Conservation (phyloP, 2,888 invertebrate species). For the Microchrysa polita region DNA sequence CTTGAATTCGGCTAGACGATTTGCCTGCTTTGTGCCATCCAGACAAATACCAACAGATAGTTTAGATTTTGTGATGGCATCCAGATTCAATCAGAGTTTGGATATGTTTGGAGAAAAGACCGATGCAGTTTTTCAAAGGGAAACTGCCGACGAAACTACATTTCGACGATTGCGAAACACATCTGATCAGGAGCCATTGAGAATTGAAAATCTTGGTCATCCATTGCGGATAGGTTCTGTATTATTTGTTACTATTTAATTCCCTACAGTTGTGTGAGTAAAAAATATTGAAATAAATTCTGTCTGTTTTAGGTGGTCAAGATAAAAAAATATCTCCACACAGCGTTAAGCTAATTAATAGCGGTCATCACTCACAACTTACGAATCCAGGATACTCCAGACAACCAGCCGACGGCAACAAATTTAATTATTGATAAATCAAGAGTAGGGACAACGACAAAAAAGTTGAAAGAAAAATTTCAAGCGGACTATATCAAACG, state of each 20-base stretch:
- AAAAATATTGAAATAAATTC: too few species aligned
- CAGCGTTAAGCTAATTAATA: conserved; percentile 81
- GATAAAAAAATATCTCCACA: conserved; percentile 73
- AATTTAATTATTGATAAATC: conserved; percentile 72
- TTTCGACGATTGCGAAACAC: conserved; percentile 77
- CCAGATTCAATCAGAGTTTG: conserved; percentile 74
- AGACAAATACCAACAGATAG: conserved; percentile 70
- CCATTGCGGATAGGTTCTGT: conserved; percentile 63
- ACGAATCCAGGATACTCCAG: conserved; percentile 84
- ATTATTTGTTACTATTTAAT: not conserved
- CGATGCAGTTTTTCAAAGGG: conserved; percentile 74
- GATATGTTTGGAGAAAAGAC: conserved; percentile 73
- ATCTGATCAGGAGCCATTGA: conserved; percentile 57
- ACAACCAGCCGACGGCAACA: conserved; percentile 78
- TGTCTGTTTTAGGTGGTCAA: conserved; percentile 67
- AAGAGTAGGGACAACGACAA: too few species aligned
- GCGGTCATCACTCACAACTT: conserved; percentile 81
- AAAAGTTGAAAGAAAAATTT: too few species aligned
- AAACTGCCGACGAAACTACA: conserved; percentile 72
- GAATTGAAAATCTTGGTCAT: conserved; percentile 62
- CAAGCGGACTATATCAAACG: too few species aligned
- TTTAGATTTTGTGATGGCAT: conserved; percentile 73
- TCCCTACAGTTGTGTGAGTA: not conserved
- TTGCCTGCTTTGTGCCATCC: conserved; percentile 61
- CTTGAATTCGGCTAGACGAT: conserved; percentile 66